These are phyloP conservation scores for Pelodytes ibericus DNA, from an alignment of 2,797 vertebrate genomes.

Conservation along the genomic window DNA sequence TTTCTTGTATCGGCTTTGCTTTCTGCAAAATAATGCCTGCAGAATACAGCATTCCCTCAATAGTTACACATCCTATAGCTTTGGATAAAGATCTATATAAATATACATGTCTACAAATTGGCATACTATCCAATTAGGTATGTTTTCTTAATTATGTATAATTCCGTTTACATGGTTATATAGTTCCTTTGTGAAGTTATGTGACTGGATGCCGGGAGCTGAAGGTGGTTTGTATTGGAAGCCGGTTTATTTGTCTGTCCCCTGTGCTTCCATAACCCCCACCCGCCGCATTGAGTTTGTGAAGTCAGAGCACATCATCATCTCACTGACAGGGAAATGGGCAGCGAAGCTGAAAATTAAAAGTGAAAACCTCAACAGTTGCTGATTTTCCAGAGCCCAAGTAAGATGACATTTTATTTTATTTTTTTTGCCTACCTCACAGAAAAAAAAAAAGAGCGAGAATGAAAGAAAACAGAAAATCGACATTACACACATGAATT, in stretches of 20 bases:
- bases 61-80: no score
- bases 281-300: conserved; percentile 21
- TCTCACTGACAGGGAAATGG: conserved; percentile 33
- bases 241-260: neutral
- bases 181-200: no score
- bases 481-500: conserved; percentile 44
- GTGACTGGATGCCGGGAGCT: neutral
- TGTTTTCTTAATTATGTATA: no score
- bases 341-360: conserved; percentile 52
- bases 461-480: conserved; percentile 37
- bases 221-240: neutral
- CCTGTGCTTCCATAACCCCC: neutral
- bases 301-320: conserved; percentile 50
- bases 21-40: no score
- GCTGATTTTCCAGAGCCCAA: conserved; percentile 35
- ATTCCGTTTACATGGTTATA: no score
- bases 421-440: conserved; percentile 7
- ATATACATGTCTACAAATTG: no score
- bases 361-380: conserved; percentile 49
- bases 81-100: no score
- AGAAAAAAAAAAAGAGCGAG: conserved; percentile 10
- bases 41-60: no score
- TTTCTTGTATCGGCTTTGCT: no score
- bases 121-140: no score
- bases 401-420: conserved; percentile 24